These are phyloP conservation scores for Polyergus mexicanus DNA, from an alignment of 1,140 invertebrate genomes.

Conservation along the genomic window DNA sequence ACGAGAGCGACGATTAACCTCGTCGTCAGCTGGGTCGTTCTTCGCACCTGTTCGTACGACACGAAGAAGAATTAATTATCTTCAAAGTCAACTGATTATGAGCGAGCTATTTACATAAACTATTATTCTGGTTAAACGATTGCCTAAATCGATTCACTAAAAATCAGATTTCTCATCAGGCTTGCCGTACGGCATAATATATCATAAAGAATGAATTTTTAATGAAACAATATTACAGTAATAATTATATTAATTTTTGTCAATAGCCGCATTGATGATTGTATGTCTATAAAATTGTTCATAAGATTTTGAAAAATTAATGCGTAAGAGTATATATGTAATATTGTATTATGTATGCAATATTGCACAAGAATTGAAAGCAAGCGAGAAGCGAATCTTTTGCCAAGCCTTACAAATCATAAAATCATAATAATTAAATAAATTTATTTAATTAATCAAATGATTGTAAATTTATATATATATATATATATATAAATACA, in stretches of 20 bases:
- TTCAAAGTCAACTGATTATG: conserved; percentile 3
- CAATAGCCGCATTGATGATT: neutral
- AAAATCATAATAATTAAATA: neutral
- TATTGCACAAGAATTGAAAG: neutral
- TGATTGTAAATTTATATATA: neutral
- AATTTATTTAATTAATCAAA: neutral
- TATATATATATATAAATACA: neutral
- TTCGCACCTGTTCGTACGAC: conserved; percentile 64
- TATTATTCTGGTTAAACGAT: neutral
- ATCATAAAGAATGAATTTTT: neutral
- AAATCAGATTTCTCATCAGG: neutral
- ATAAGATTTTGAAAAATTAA: neutral
- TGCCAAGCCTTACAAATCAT: neutral
- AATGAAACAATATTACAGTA: neutral
- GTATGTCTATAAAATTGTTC: neutral
- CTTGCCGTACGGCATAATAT: neutral
- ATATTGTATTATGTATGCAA: neutral
- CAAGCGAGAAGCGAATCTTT: neutral
- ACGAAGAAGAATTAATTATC: conserved; percentile 57
- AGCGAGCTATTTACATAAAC: neutral
- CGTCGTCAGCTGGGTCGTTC: conserved; percentile 69
- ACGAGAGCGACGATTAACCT: conserved; percentile 63
- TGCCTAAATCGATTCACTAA: conserved; percentile 4
- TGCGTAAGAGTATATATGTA: no score
- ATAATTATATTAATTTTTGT: conserved; percentile 3